A percentile compares a stretch with the other conserved stretches of the same genome.
phyloP scores from a whole-genome alignment of 2,113 vertebrate species.

The Apaloderma vittatum region DNA sequence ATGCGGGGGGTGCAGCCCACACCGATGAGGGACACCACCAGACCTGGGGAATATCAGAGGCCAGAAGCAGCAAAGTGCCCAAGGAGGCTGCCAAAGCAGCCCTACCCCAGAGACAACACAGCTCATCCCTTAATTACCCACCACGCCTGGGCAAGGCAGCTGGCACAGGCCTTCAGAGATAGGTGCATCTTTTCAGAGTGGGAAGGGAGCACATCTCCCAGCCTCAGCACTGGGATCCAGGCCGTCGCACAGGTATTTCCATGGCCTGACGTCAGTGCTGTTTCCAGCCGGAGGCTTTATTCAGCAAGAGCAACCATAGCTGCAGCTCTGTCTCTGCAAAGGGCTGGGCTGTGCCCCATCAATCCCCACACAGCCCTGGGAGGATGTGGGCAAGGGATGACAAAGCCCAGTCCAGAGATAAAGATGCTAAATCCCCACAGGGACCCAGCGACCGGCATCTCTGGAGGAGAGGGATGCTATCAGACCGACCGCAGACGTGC shows the following conservation, averaged over 20 bases:
- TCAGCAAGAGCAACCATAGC: background rate
- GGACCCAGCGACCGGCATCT: background rate
- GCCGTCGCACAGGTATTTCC: constrained; percentile 19
- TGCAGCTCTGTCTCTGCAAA: background rate
- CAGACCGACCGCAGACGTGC: background rate
- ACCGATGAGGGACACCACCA: accelerated
- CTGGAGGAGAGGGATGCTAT: background rate
- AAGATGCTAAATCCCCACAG: background rate
- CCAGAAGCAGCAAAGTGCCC: background rate
- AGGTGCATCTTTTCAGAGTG: background rate
- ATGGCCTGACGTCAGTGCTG: background rate
- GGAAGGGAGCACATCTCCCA: background rate
- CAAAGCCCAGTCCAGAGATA: background rate
- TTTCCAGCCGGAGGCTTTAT: background rate
- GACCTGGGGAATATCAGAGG: background rate
- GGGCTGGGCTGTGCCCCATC: background rate
- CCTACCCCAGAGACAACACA: background rate
- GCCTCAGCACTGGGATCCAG: background rate
- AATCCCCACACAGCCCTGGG: background rate
- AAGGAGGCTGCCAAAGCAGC: background rate
- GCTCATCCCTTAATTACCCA: background rate
- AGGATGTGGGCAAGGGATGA: background rate
- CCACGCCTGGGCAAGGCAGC: background rate
- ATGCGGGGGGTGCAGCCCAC: background rate
- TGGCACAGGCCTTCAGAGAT: background rate